Conservation (phyloP, 2,113 vertebrate genomes). For the Notechis scutatus region DNA sequence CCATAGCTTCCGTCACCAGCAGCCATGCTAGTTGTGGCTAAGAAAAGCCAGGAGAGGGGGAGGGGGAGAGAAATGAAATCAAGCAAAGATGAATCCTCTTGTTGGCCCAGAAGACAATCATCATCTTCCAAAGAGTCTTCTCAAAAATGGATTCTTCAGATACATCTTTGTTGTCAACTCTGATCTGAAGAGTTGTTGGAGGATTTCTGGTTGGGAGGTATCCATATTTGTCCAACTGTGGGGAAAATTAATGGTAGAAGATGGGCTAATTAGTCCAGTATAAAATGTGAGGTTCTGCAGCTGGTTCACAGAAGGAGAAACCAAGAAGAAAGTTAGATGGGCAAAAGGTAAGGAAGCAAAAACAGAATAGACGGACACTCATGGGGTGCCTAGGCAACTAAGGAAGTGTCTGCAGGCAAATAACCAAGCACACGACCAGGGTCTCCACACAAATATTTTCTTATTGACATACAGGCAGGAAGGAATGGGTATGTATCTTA, state of each 20-base stretch:
- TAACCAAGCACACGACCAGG: not conserved
- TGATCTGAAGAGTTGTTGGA: not conserved
- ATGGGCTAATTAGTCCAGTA: not conserved
- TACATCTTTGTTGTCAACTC: not conserved
- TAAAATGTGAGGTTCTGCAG: not conserved
- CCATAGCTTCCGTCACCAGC: not conserved
- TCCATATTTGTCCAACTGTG: not conserved
- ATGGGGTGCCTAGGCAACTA: not conserved
- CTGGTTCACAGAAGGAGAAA: not conserved
- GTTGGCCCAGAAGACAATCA: not conserved
- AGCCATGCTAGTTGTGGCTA: not conserved
- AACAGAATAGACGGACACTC: not conserved
- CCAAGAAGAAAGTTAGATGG: not conserved
- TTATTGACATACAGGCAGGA: not conserved
- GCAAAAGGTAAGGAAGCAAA: not conserved
- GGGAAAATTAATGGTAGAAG: not conserved
- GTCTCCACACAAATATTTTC: not conserved
- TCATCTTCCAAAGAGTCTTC: not conserved
- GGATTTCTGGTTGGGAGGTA: not conserved
- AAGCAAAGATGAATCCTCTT: not conserved
- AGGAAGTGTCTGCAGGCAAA: not conserved
- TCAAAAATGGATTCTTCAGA: not conserved
- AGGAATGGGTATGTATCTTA: not conserved
- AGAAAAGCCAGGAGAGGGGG: not conserved
- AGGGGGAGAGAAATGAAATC: too few relatives aligned